Evolutionary conservation across 2,888 invertebrate species (phyloP).

Genomic region (Litoditis marina): DNA sequence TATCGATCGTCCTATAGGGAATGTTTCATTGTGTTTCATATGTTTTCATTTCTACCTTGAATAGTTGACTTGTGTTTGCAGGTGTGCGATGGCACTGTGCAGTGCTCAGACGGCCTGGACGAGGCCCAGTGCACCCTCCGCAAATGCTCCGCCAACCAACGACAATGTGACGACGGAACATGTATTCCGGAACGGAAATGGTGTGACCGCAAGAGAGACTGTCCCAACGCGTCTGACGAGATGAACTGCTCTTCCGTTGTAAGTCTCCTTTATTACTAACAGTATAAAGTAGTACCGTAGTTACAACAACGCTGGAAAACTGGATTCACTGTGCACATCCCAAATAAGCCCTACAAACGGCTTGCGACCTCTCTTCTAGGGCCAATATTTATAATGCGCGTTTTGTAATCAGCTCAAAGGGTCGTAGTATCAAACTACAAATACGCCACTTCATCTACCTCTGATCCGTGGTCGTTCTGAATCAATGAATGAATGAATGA

Average conservation of each 20-base stretch:
- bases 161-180: slow-evolving; percentile 59
- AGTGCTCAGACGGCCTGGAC: slow-evolving; percentile 94
- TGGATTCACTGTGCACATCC: not conserved
- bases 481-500: not conserved
- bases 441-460: no score
- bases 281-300: not conserved
- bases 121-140: slow-evolving; percentile 55
- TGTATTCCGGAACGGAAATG: slow-evolving; percentile 59
- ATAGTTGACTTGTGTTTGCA: no score
- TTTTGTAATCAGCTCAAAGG: no score
- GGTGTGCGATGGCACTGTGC: slow-evolving; percentile 88
- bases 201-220: slow-evolving; percentile 60
- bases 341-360: not conserved
- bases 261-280: slow-evolving; percentile 6
- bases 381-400: no score
- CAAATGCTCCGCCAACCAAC: slow-evolving; percentile 51
- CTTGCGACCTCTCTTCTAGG: not conserved
- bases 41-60: no score
- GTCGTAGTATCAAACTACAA: no score
- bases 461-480: no score
- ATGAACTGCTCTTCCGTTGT: slow-evolving; percentile 47
- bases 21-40: no score
- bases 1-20: no score
- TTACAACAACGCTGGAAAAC: not conserved
- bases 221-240: slow-evolving; percentile 58